Percentiles rank a stretch among this genome's conserved stretches.
phyloP scores from a whole-genome alignment of 1,140 invertebrate species.

The Portunus trituberculatus region DNA sequence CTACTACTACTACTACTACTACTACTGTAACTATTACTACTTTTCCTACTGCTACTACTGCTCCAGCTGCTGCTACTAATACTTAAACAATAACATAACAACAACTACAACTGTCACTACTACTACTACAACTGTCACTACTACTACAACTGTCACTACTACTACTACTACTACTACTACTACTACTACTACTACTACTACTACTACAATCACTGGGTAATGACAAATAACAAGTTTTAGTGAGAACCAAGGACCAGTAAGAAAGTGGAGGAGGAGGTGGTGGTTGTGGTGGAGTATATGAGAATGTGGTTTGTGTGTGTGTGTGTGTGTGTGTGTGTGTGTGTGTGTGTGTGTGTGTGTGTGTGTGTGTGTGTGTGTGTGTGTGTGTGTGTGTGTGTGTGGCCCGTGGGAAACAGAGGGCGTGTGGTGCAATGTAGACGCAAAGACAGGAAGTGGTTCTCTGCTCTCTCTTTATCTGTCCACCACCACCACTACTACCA shows the following conservation, averaged over 20 bases:
- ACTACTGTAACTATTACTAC: too few relatives aligned
- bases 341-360: constrained; percentile 17
- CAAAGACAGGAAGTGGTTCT: constrained; percentile 18
- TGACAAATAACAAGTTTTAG: background rate
- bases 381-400: background rate
- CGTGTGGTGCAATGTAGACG: background rate
- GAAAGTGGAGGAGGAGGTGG: background rate
- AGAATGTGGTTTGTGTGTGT: background rate
- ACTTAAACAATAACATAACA: too few relatives aligned
- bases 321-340: constrained; percentile 9
- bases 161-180: constrained; percentile 12
- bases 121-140: too few relatives aligned
- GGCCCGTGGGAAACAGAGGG: background rate
- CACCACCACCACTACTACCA: background rate
- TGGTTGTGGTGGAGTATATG: background rate
- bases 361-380: constrained; percentile 2
- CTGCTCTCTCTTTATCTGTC: background rate
- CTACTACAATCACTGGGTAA: background rate
- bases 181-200: constrained; percentile 23
- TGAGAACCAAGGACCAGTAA: background rate
- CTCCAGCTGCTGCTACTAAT: too few relatives aligned
- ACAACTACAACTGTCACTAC: too few relatives aligned
- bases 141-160: background rate
- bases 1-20: too few relatives aligned
- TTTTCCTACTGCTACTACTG: too few relatives aligned